Base-by-base conservation (phyloP, 2,888 invertebrate genomes). In the Arge pagana region DNA sequence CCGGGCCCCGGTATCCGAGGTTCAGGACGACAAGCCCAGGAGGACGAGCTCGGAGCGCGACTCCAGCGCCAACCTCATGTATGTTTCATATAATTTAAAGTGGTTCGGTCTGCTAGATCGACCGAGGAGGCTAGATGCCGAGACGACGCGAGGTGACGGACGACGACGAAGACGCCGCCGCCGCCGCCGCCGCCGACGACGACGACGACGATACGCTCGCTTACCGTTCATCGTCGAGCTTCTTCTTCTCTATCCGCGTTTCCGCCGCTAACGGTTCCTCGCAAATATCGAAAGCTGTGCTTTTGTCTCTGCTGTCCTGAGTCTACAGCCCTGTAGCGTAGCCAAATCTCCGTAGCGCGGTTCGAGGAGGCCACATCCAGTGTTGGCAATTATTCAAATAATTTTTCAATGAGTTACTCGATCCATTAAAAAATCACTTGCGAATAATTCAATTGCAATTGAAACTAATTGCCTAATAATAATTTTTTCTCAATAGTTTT, bases 11-110 rank as follows among this genome's bases (percentile, higher is more conserved):
- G 63, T 58, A 63, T 57, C 58, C 58, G 53, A 33, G 52, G 58
- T 60, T 59, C 48, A 48, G 50, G 65, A 58, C 59, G 57, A 11
- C 33, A 33, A 41, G 40, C 41, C 41, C 40, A 31, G 50, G 3
- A 16, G 13, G 50, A 42, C 33, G 41, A 35, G 35, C 31, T 28
- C 40, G 31, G 67, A 66, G 64, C 71, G 73, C 76, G 76, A 73
- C 49, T 41, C 54, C 54, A 61, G 63, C 66, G 61, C 77, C 77
- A 77, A 78, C 74, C 80, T 81, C 80, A 80, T 81, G 79, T 79
- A 81, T 80, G 79, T 81, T 81, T 81, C 81, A 81, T 81, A 80
- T 79, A 80, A 80, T 80, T 80, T 80, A 80, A 80, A 80, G 78
- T 78, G 76, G 73, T 65, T 60, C 55, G 52, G 75, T 72, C 70